Evolutionary conservation across 2,888 invertebrate species (phyloP).

Genomic region (Graphium colonna): DNA sequence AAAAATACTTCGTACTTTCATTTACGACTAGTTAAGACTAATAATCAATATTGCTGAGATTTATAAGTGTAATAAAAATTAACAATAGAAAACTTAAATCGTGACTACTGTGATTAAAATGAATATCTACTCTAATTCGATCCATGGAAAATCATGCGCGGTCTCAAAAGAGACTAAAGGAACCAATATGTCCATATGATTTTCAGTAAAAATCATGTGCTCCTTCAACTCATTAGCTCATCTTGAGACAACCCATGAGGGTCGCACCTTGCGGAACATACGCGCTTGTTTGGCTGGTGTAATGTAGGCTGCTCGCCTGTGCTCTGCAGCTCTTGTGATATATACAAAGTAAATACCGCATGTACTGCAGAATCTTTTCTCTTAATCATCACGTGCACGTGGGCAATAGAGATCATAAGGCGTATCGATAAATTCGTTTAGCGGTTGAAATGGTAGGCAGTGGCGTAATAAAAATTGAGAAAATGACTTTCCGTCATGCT

Average conservation of each 20-base stretch:
- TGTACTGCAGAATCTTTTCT: not conserved
- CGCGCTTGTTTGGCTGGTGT: too few relatives aligned
- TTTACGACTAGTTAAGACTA: not conserved
- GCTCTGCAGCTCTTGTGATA: conserved; percentile 16
- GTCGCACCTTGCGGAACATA: not conserved
- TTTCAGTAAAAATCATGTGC: not conserved
- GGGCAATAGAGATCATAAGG: too few relatives aligned
- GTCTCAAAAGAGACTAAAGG: not conserved
- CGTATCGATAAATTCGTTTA: conserved; percentile 27
- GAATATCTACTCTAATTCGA: not conserved
- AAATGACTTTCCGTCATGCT: conserved; percentile 30
- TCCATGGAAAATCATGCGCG: not conserved
- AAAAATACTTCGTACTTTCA: too few relatives aligned
- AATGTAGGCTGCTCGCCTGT: conserved; percentile 25
- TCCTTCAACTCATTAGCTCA: not conserved
- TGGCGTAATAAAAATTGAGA: conserved; percentile 21
- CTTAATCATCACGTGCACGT: conserved; percentile 30
- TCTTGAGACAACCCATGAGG: not conserved
- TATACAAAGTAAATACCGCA: too few relatives aligned
- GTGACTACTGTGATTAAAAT: not conserved
- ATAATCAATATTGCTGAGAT: too few relatives aligned
- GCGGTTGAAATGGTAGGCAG: conserved; percentile 29
- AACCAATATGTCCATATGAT: not conserved
- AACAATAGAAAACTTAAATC: not conserved
- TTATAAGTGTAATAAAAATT: not conserved